Evolutionary conservation across 2,113 vertebrate genomes (phyloP).

Genomic region (Lasiurus cinereus): DNA sequence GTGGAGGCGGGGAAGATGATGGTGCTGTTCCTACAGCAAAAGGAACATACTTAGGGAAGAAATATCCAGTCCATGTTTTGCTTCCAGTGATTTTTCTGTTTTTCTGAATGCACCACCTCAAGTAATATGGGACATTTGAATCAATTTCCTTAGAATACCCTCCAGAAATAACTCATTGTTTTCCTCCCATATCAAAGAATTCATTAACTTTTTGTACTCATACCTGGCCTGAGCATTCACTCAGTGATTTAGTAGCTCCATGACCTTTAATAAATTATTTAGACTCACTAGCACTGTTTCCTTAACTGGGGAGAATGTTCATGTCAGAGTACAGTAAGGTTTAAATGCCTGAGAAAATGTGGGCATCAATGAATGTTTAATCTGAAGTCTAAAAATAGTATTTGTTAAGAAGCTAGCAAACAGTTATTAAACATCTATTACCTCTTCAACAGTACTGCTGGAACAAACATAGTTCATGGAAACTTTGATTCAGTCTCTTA

Average conservation of each 20-base stretch:
- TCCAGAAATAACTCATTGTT: constrained; percentile 24
- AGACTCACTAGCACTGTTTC: not conserved
- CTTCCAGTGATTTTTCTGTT: not conserved
- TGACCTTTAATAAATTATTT: not conserved
- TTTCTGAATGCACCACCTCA: not conserved
- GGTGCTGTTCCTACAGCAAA: not conserved
- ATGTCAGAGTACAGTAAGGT: not conserved
- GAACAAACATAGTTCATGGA: not conserved
- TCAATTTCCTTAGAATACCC: not conserved
- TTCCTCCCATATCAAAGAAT: not conserved
- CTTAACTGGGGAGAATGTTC: not conserved
- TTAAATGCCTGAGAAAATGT: not conserved
- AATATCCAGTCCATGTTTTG: not conserved
- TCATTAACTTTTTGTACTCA: not conserved
- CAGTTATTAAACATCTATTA: not conserved
- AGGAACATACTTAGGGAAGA: not conserved
- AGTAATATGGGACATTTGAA: not conserved
- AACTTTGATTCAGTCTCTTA: not conserved
- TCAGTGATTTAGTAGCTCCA: not conserved
- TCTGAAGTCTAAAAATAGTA: constrained; percentile 11
- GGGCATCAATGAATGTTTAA: not conserved
- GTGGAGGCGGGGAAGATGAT: not conserved
- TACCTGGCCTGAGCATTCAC: not conserved
- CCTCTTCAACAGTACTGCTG: not conserved
- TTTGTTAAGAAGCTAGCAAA: constrained; percentile 4